Conservation (phyloP, 2,888 invertebrate genomes). For the Plagodis dolabraria region DNA sequence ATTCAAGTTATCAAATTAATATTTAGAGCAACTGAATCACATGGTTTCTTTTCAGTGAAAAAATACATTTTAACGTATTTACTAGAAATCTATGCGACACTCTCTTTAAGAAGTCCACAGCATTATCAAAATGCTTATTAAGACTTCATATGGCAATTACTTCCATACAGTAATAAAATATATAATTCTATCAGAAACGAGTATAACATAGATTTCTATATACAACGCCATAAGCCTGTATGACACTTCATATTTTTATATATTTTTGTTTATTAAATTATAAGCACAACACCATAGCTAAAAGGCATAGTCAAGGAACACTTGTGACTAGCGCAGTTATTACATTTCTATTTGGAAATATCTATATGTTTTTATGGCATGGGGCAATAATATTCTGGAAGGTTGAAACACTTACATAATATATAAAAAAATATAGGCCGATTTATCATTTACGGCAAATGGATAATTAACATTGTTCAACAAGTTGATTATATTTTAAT, state of each 20-base stretch:
- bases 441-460: neutral
- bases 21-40: conserved; percentile 39
- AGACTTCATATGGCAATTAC: conserved; percentile 37
- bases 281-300: conserved; percentile 24
- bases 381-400: no score
- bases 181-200: conserved; percentile 39
- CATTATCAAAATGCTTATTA: conserved; percentile 28
- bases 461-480: neutral
- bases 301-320: neutral
- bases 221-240: conserved; percentile 43
- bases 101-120: conserved; percentile 31
- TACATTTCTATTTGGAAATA: no score
- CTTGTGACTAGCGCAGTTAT: neutral
- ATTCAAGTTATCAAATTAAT: conserved; percentile 38
- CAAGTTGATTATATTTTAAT: no score
- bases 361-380: neutral
- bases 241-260: conserved; percentile 27
- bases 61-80: conserved; percentile 43
- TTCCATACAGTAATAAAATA: conserved; percentile 36
- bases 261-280: conserved; percentile 25
- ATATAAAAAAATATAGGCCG: no score
- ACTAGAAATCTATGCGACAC: conserved; percentile 52
- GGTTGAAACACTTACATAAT: no score
- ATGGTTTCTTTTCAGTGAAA: conserved; percentile 38
- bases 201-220: conserved; percentile 52